Conservation (phyloP, 2,797 vertebrate species). For the Labroides dimidiatus region DNA sequence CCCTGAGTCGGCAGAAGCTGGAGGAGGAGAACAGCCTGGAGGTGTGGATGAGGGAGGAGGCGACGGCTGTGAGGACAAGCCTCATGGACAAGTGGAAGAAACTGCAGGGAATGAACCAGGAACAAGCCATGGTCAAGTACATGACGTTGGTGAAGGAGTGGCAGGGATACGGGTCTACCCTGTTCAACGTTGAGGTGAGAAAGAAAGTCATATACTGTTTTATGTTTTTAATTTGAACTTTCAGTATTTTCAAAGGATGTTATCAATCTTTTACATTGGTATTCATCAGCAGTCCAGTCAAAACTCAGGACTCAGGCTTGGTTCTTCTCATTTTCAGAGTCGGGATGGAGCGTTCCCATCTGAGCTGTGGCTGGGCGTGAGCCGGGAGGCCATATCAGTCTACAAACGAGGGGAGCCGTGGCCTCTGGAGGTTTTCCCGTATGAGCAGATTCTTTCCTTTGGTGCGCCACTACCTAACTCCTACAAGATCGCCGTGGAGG, state of each 20-base stretch:
- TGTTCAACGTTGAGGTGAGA: conserved; percentile 95
- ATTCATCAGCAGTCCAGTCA: too few species aligned
- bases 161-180: conserved; percentile 95
- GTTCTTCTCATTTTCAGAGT: conserved; percentile 74
- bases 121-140: conserved; percentile 95
- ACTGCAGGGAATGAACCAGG: conserved; percentile 92
- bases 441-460: conserved; percentile 95
- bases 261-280: too few species aligned
- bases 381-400: conserved; percentile 92
- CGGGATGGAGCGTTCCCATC: conserved; percentile 91
- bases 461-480: conserved; percentile 92
- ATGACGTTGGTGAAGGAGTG: conserved; percentile 96
- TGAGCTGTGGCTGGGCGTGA: conserved; percentile 95
- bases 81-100: conserved; percentile 96
- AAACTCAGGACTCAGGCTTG: background rate
- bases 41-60: conserved; percentile 94
- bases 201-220: background rate
- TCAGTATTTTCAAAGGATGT: too few species aligned
- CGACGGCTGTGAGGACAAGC: conserved; percentile 85
- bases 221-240: too few species aligned
- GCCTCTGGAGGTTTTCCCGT: conserved; percentile 94
- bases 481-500: conserved; percentile 96
- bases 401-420: conserved; percentile 94
- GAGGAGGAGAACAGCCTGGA: conserved; percentile 93
- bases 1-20: conserved; percentile 86